phyloP scores from a whole-genome alignment of 2,888 invertebrate species.

The Sinodicranocentrus sp. region DNA sequence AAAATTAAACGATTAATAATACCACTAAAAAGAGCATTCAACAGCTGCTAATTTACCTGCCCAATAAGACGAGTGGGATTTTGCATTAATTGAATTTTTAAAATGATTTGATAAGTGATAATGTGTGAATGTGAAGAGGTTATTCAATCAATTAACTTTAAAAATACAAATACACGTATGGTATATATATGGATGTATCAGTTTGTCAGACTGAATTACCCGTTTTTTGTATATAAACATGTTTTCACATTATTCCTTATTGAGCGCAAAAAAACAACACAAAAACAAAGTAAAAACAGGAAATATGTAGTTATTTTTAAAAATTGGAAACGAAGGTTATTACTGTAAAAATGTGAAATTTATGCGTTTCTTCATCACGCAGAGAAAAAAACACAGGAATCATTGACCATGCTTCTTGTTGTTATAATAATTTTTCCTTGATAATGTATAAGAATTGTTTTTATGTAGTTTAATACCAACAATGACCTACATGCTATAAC shows the following conservation, averaged over 20 bases:
- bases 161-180: not conserved
- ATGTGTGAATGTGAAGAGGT: not conserved
- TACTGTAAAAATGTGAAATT: not conserved
- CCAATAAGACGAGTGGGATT: too few species aligned
- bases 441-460: not conserved
- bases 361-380: not conserved
- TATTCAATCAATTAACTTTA: not conserved
- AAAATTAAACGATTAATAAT: conserved; percentile 7
- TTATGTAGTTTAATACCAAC: conserved; percentile 33
- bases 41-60: too few species aligned
- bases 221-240: not conserved
- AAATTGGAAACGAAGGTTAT: not conserved
- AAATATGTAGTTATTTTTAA: not conserved
- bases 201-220: conserved; percentile 7
- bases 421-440: not conserved
- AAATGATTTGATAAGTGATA: too few species aligned
- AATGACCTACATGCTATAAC: conserved; percentile 21
- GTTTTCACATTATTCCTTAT: not conserved
- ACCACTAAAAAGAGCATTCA: not conserved
- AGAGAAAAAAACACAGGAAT: conserved; percentile 58
- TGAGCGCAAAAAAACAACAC: not conserved
- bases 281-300: not conserved
- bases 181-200: conserved; percentile 14
- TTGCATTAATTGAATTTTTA: too few species aligned
- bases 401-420: conserved; percentile 60